Evolutionary conservation across 2,888 invertebrate species (phyloP), one percentile per base, ranked within the genome.

Genomic region (Coelopa pilipes): DNA sequence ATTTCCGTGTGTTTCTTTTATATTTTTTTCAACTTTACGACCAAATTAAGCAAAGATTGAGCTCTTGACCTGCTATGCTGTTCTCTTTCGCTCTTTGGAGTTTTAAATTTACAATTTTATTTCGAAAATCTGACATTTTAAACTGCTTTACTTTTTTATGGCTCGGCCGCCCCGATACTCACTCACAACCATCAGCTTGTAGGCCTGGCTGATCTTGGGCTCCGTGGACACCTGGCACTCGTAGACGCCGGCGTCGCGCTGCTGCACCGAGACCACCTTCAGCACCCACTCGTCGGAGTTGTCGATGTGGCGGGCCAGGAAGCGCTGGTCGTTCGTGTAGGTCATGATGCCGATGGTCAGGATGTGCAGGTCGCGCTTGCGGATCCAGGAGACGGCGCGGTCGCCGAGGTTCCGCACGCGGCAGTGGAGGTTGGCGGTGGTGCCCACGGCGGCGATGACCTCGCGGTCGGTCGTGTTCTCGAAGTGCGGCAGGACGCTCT

Each of bases 371-470:
- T 95, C 95, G 15, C 94, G 90, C 83, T 95, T 94, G 12, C 95
- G 90, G 80, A 95, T 95, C 95, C 95, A 95, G 13, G 95, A 95
- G 15, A 95, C 85, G 1, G 85, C 94, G 88, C 95, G 90, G 87
- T 95, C 95, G 19, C 95, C 95, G 77, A 95, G 90, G 88, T 94
- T 94, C 78, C 94, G 90, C 76, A 95, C 95, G 82, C 93, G 90
- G 88, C 95, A 95, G 88, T 94, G 93, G 66, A 95, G 90, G 85
- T 94, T 93, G 76, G 95, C 94, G 62, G 94, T 93, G 88, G 94
- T 94, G 75, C 95, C 95, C 78, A 95, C 93, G 76, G 94, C 94
- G 79, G 94, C 93, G 81, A 94, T 94, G 83, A 93, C 92, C 84
- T 95, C 94, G 77, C 94, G 90, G 85, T 92, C 91, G 78, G 94